A percentile compares a stretch with the other conserved stretches of the same genome.
phyloP scores from a whole-genome alignment of 2,888 invertebrate species.

The Oeneis ivallda region DNA sequence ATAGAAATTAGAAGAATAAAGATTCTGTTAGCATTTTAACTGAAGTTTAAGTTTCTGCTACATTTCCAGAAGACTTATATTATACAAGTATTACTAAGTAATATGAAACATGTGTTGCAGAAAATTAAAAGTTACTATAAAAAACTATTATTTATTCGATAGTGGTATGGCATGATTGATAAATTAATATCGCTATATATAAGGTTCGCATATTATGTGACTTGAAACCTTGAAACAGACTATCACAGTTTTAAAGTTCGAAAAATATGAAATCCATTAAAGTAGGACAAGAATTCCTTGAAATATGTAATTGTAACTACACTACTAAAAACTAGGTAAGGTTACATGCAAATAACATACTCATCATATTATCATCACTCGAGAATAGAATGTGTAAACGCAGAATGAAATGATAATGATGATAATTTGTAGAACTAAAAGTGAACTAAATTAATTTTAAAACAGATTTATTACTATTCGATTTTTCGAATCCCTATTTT shows the following conservation, averaged over 20 bases:
- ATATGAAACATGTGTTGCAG: not conserved
- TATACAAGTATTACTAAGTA: too few species aligned
- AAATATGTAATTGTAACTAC: conserved; percentile 3
- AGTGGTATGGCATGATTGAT: not conserved
- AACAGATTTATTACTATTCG: not conserved
- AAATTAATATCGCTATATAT: too few species aligned
- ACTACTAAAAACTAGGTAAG: conserved; percentile 12
- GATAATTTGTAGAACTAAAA: not conserved
- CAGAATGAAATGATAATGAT: not conserved
- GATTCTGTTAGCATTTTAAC: not conserved
- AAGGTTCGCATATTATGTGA: not conserved
- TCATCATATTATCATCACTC: not conserved
- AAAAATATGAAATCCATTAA: conserved; percentile 16
- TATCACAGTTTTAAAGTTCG: conserved; percentile 2
- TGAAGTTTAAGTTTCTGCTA: not conserved
- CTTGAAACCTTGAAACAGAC: conserved; percentile 1
- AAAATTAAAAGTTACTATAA: not conserved
- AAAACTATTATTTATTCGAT: not conserved
- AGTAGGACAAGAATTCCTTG: conserved; percentile 14
- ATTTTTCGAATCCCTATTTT: too few species aligned
- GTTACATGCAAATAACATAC: conserved; percentile 5
- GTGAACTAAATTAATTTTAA: not conserved
- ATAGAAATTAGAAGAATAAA: too few species aligned
- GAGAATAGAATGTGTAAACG: not conserved
- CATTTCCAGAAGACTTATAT: too few species aligned